Evolutionary conservation across 2,888 invertebrate species (phyloP).

Genomic region (Morpho deidamia): DNA sequence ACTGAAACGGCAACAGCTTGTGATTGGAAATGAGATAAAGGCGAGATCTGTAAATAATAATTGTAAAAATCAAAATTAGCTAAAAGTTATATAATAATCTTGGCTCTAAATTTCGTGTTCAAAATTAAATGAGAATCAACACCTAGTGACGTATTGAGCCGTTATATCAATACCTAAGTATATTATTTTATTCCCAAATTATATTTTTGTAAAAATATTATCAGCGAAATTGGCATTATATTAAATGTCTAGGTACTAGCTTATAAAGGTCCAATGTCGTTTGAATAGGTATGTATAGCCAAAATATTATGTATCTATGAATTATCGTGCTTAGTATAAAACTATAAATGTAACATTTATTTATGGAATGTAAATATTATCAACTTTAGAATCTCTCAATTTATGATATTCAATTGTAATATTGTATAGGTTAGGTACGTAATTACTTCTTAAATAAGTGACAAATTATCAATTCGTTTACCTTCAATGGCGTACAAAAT

Average conservation of each 20-base stretch:
- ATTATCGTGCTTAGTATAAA: conserved; percentile 23
- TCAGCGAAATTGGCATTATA: conserved; percentile 50
- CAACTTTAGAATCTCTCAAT: conserved; percentile 23
- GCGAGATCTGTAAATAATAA: conserved; percentile 56
- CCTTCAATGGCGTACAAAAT: too few relatives aligned
- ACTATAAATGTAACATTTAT: conserved; percentile 11
- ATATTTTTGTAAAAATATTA: conserved; percentile 74
- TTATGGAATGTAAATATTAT: conserved; percentile 20
- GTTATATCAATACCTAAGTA: conserved; percentile 32
- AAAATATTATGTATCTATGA: conserved; percentile 21
- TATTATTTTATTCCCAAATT: conserved; percentile 49
- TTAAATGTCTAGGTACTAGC: conserved; percentile 42
- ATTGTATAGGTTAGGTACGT: background rate
- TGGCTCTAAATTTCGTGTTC: conserved; percentile 53
- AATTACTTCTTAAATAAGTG: background rate
- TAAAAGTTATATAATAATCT: conserved; percentile 22
- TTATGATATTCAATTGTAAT: conserved; percentile 14
- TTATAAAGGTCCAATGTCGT: conserved; percentile 40
- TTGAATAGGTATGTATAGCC: conserved; percentile 25
- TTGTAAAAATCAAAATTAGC: conserved; percentile 40
- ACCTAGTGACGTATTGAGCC: conserved; percentile 33
- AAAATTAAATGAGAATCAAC: conserved; percentile 39
- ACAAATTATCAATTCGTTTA: too few relatives aligned
- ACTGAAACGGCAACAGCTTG: conserved; percentile 73
- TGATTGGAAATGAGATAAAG: conserved; percentile 50